A percentile compares a stretch with the other conserved stretches of the same genome.
Evolutionary conservation across 2,113 vertebrate genomes (phyloP).

Genomic region (Mormyrus iriodes): DNA sequence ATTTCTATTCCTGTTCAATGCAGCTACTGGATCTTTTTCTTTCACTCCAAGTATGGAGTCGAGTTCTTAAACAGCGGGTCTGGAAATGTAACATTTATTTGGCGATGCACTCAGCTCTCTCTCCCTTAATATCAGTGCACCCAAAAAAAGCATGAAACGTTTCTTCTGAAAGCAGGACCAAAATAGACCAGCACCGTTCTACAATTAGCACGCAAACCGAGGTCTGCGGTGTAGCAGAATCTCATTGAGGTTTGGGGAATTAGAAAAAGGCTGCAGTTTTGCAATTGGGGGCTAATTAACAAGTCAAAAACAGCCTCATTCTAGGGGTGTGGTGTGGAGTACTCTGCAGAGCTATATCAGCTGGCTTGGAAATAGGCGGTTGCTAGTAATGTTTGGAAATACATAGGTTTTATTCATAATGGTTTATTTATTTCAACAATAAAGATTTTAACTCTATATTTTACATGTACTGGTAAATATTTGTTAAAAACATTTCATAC

Average conservation of each 20-base stretch:
- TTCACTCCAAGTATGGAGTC: background rate
- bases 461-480: background rate
- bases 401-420: background rate
- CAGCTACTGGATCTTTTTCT: background rate
- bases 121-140: background rate
- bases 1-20: background rate
- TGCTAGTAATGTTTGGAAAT: background rate
- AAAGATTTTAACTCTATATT: background rate
- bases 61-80: background rate
- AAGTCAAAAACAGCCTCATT: background rate
- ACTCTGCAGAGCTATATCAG: background rate
- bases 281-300: background rate
- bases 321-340: background rate
- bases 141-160: background rate
- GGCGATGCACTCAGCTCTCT: background rate
- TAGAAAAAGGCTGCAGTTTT: background rate
- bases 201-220: background rate
- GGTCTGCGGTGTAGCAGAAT: background rate
- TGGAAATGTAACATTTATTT: constrained; percentile 1
- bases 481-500: too few relatives aligned
- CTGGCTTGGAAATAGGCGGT: background rate
- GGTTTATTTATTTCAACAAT: background rate
- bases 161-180: background rate
- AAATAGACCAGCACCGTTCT: background rate
- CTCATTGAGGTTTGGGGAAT: background rate